These are phyloP conservation scores for Drosophila bocki DNA, from an alignment of 1,140 invertebrate species.

Conservation along the genomic window DNA sequence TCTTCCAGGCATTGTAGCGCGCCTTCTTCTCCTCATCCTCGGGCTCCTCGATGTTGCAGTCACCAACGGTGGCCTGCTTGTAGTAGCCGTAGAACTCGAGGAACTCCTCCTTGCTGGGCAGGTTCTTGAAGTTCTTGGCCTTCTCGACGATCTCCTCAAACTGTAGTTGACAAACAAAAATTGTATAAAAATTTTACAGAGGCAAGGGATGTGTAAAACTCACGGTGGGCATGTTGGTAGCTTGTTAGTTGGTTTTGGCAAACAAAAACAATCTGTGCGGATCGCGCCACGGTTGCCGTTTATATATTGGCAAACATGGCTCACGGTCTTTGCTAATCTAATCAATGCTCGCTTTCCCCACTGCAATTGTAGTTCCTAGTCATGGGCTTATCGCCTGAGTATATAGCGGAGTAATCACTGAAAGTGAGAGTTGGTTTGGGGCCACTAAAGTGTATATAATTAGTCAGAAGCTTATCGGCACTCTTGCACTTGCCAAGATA, in stretches of 20 bases:
- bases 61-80: constrained; percentile 96
- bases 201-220: constrained; percentile 22
- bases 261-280: constrained; percentile 68
- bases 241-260: constrained; percentile 43
- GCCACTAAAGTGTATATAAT: constrained; percentile 37
- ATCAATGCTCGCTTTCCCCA: constrained; percentile 35
- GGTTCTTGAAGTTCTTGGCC: constrained; percentile 91
- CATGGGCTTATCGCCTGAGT: constrained; percentile 31
- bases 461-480: constrained; percentile 42
- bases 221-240: constrained; percentile 73
- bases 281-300: constrained; percentile 21
- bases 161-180: constrained; percentile 9
- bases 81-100: constrained; percentile 94
- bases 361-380: constrained; percentile 53
- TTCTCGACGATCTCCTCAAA: constrained; percentile 86
- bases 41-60: constrained; percentile 93
- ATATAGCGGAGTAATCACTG: constrained; percentile 32
- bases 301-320: constrained; percentile 65
- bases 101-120: constrained; percentile 93
- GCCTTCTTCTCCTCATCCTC: constrained; percentile 97
- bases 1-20: constrained; percentile 97
- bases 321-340: constrained; percentile 66
- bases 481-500: constrained; percentile 44
- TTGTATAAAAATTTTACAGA: not conserved
- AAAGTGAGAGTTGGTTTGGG: constrained; percentile 35